These are phyloP conservation scores for Poeciliopsis prolifica DNA, from an alignment of 2,113 vertebrate genomes.

Conservation along the genomic window DNA sequence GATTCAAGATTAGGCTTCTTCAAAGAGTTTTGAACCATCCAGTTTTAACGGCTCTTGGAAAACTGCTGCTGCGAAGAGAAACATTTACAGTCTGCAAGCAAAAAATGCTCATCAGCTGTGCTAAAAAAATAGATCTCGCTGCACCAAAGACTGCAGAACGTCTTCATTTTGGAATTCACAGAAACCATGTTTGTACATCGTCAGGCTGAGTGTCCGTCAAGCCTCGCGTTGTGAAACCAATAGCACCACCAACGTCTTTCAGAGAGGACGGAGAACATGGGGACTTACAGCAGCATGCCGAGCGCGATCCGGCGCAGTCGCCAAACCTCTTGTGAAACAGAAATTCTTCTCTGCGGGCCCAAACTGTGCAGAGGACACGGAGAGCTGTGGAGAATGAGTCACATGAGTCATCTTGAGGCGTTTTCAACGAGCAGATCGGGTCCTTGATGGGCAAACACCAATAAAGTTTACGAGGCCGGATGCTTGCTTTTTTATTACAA, in stretches of 20 bases:
- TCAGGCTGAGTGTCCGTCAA: neutral
- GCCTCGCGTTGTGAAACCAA: neutral
- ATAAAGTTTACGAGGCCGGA: constrained; percentile 16
- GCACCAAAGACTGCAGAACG: constrained; percentile 2
- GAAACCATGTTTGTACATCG: neutral
- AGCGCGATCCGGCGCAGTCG: neutral
- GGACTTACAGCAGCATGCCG: neutral
- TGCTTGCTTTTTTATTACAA: constrained; percentile 12
- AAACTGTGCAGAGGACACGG: constrained; percentile 24
- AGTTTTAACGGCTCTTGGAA: neutral
- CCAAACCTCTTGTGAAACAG: constrained; percentile 47
- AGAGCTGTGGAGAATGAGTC: constrained; percentile 31
- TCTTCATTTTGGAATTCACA: constrained; percentile 1
- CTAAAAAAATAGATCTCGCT: neutral
- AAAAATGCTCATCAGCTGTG: too few relatives aligned
- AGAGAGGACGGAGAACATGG: constrained; percentile 5
- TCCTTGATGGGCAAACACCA: constrained; percentile 3
- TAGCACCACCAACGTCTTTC: constrained; percentile 20
- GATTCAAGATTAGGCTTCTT: neutral
- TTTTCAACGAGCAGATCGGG: constrained; percentile 26
- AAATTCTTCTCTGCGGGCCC: constrained; percentile 47
- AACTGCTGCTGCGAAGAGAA: too few relatives aligned
- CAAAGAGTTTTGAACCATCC: neutral
- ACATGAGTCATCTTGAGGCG: constrained; percentile 43
- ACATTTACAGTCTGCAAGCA: too few relatives aligned